These are phyloP conservation scores for Ascidia mentula DNA, from an alignment of 23 tunicate genomes.

Conservation along the genomic window DNA sequence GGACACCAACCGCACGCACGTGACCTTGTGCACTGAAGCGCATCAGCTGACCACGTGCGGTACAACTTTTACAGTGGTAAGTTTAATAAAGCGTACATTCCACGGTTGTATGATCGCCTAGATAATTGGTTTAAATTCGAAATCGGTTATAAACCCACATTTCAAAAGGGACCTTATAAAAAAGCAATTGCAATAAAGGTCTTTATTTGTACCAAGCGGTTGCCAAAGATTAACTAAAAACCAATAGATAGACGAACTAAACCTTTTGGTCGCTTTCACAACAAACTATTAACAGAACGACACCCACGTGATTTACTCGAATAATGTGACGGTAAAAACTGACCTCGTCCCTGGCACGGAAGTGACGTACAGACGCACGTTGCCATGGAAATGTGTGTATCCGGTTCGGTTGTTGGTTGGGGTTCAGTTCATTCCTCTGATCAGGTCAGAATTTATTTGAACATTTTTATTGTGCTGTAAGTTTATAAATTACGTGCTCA, in stretches of 20 bases:
- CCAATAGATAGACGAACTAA: no score
- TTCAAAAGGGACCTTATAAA: no score
- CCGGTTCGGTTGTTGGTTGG: conserved; percentile 63
- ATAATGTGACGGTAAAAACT: conserved; percentile 37
- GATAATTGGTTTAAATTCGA: no score
- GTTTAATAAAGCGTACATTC: no score
- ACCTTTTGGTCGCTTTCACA: no score
- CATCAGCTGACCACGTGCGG: conserved; percentile 53
- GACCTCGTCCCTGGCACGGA: background rate
- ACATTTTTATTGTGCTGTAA: no score
- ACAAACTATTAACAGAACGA: conserved; percentile 48
- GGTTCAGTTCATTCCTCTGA: conserved; percentile 39
- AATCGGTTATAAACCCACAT: no score
- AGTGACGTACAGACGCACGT: conserved; percentile 14
- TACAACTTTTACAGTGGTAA: conserved; percentile 38
- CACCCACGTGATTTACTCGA: conserved; percentile 57
- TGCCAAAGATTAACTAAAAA: no score
- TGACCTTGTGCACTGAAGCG: conserved; percentile 50
- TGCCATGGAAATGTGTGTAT: conserved; percentile 70
- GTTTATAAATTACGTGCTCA: no score
- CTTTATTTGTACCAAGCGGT: no score
- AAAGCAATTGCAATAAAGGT: no score
- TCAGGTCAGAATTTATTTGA: conserved; percentile 68
- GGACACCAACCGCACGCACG: conserved; percentile 27
- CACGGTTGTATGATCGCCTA: no score